Base-by-base conservation (phyloP, 2,888 invertebrate genomes). In the Zygogramma bicolorata region DNA sequence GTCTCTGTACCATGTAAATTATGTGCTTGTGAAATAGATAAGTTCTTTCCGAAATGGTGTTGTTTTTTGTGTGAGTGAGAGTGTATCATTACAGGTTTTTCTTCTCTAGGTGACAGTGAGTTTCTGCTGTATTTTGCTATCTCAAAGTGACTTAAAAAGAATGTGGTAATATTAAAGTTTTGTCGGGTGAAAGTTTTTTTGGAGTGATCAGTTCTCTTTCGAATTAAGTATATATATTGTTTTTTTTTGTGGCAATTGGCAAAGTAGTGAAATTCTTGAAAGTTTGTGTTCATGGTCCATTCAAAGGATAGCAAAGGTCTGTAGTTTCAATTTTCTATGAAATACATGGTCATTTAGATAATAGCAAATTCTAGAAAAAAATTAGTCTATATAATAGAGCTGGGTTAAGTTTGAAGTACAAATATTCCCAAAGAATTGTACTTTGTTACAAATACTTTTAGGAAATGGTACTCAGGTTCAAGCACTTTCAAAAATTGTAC, bases 21-120 rank as follows among this genome's bases (percentile, higher is more conserved):
- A 42, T 42, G 61, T 73, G 73, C 68, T 69, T 69, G 73, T 73
- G 79, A 81, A 82, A 84, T 83, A 83, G 81, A 84, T 79, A 79
- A 80, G 80, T 81, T 81, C 78, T 81, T 80, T 76, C 74, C 31
- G 62, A 61, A 69, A 38, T 61, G 53, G 65, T 69, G 69, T 73
- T 72, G 65, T 72, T 72, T 65, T 22, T 73, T 73, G 65, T 65
- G 72, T 68, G 71, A 63, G 71, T 74, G 74, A 68, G 61, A 65
- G 68, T 72, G 68, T n/a, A 42, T 62, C 29, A 20, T 42, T 42
- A 7, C 1, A 20, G 20, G 13, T 18, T 46, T 46, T 46, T 25
- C 25, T 27, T 20, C 10, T 20, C 20, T 8, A 53, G 22, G 53
- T 53, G 53, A 25, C 13, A 53, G 53, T 53, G 53, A 25, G 53